Evolutionary conservation across 2,797 vertebrate genomes (phyloP), one percentile per base, ranked within the genome.

Genomic region (Spondyliosoma cantharus): DNA sequence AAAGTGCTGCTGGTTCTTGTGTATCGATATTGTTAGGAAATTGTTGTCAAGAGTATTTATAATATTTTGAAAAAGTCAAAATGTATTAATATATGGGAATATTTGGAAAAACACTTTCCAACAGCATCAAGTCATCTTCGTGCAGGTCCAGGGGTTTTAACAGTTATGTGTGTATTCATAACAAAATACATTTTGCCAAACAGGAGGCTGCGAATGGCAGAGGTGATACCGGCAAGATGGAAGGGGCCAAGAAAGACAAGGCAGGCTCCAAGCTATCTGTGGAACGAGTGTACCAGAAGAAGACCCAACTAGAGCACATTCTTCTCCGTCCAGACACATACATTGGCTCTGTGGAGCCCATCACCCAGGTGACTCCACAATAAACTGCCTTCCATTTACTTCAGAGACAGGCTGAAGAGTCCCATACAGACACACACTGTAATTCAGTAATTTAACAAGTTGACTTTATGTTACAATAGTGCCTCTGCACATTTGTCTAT

Each of bases 241-340:
- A 98, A 78, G 88, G 92, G 70, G 69, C 95, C 86, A 98, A 96
- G 95, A 98, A 97, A 89, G 97, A 96, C 92, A 98, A 97, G 93
- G 96, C 96, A n/a, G 78, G 93, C 86, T 96, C 97, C 84, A 99
- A 99, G 91, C 82, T 99, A 93, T 98, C 98, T 54, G 98, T 99
- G 83, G 98, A 99, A 90, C 95, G 98, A 83, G 97, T 99, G 16
- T 99, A 99, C 93, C 98, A 99, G 94, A 99, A 99, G 92, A 99
- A 99, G 93, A 99, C 97, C 53, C 98, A 98, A 64, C 96, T 99
- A 20, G 98, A 99, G 90, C 98, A 99, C 90, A 99, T 99, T 80
- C 96, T 99, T 1, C 97, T 99, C 82, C 97, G 98, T 86, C 98
- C 98, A 60, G 98, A 99, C 92, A 98, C 97, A 0, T 99, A 99